Base-by-base conservation (phyloP, 1,140 invertebrate species). In the Drosophila parabipectinata region DNA sequence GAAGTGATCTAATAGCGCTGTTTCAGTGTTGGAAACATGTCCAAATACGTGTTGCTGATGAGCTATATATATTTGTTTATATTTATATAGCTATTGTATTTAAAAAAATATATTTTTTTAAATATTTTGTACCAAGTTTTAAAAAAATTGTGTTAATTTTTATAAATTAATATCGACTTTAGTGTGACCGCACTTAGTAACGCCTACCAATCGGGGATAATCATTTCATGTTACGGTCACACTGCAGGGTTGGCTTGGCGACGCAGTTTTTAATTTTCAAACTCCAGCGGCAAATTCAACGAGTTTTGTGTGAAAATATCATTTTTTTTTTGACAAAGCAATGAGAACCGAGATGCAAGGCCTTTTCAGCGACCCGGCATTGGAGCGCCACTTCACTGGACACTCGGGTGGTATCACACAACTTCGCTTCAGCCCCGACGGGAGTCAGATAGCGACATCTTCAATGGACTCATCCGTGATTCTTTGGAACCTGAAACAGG, bases 361-460 rank as follows among this genome's bases (percentile, higher is more conserved):
- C 41, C 14, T 87, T 12, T 87, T 87, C 51, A 61, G 71, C 30
- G 83, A 96, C 89, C 96, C 96, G 3, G 93, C 93, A 15, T 92
- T 97, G 53, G 94, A 96, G 77, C 94, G 95, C 74, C 95, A 97
- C 90, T 95, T 97, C 62, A 95, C 95, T 87, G 97, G 97, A 1
- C 97, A 98, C 80, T 94, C 94, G 58, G 94, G 95, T 77, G 89
- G 91, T 18, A 94, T 98, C 41, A 97, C 96, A 10, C 94, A 94
- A 55, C 85, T 98, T 9, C 94, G 94, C 63, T 98, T 97, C 90
- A 95, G 94, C 92, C 96, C 96, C 1, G 94, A 95, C 78, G 94
- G 94, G 53, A 94, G 94, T 60, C 95, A 97, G 91, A 93, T 98
- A 47, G 95, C 95, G 10, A 97, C 96, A 50, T 94, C 95, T 64